Percentiles rank a stretch among this genome's conserved stretches.
phyloP scores from a whole-genome alignment of 2,113 vertebrate species.

The Paratilapia polleni region DNA sequence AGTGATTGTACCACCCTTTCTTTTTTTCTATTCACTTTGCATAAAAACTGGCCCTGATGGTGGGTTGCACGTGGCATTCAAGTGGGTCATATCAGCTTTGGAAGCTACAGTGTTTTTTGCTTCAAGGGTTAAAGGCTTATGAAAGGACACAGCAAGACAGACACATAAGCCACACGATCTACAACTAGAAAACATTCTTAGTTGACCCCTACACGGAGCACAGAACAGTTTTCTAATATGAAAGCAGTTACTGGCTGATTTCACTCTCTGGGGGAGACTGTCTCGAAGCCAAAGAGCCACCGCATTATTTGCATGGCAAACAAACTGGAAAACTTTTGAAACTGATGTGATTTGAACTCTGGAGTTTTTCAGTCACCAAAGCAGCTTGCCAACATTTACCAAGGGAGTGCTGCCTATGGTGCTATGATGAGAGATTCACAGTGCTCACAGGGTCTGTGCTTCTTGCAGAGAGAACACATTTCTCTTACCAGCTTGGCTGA shows the following conservation, averaged over 20 bases:
- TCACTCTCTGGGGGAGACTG: not conserved
- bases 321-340: conserved; percentile 53
- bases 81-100: not conserved
- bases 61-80: not conserved
- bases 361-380: conserved; percentile 51
- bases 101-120: not conserved
- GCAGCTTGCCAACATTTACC: conserved; percentile 54
- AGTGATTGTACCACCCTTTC: not conserved
- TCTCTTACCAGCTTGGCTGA: conserved; percentile 70
- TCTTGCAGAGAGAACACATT: conserved; percentile 56
- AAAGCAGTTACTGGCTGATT: conserved; percentile 11
- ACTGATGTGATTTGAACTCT: conserved; percentile 37
- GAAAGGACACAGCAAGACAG: not conserved
- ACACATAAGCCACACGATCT: not conserved
- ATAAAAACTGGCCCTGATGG: not conserved
- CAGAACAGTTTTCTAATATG: not conserved
- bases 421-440: conserved; percentile 52
- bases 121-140: not conserved
- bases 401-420: conserved; percentile 37
- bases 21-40: conserved; percentile 9
- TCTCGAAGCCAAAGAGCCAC: not conserved
- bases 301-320: conserved; percentile 35
- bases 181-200: not conserved
- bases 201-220: not conserved
- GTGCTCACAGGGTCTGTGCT: conserved; percentile 40